Percentiles rank a stretch among this genome's conserved stretches.
phyloP scores from a whole-genome alignment of 1,140 invertebrate species.

The Drosophila fuyamai region DNA sequence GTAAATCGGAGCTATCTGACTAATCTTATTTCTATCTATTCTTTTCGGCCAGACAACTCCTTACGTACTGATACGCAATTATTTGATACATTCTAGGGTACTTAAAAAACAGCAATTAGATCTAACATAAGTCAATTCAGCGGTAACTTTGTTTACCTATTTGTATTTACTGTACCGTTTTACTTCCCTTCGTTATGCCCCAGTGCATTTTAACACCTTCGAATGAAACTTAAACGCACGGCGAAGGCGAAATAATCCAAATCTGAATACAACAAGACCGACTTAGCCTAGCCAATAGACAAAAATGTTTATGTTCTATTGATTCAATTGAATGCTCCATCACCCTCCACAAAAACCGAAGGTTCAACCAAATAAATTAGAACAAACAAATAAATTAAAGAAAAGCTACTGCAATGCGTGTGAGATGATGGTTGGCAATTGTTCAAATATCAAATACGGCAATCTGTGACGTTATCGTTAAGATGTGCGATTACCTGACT shows the following conservation, averaged over 20 bases:
- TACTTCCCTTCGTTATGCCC: constrained; percentile 31
- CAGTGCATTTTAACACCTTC: constrained; percentile 50
- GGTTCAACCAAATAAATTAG: constrained; percentile 15
- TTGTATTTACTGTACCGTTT: constrained; percentile 20
- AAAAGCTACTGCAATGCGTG: constrained; percentile 73
- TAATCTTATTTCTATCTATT: constrained; percentile 36
- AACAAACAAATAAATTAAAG: constrained; percentile 42
- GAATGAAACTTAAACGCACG: constrained; percentile 24
- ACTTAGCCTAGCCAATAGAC: constrained; percentile 2
- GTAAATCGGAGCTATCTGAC: constrained; percentile 38
- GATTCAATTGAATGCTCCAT: constrained; percentile 16
- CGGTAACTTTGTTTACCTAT: constrained; percentile 37
- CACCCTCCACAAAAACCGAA: constrained; percentile 7
- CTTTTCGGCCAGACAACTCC: constrained; percentile 8
- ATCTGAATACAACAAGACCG: constrained; percentile 15
- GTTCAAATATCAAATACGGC: constrained; percentile 62
- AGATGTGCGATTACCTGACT: constrained; percentile 25
- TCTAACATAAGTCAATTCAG: constrained; percentile 1
- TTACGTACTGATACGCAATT: constrained; percentile 15
- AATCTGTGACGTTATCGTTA: constrained; percentile 59
- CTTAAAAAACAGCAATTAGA: constrained; percentile 32
- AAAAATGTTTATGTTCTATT: constrained; percentile 24
- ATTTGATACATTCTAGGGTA: constrained; percentile 33
- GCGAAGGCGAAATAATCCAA: constrained; percentile 27
- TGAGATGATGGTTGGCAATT: constrained; percentile 36